A percentile compares a stretch with the other conserved stretches of the same genome.
Conservation (phyloP, 2,113 vertebrate species). For the Irena cyanogastra region DNA sequence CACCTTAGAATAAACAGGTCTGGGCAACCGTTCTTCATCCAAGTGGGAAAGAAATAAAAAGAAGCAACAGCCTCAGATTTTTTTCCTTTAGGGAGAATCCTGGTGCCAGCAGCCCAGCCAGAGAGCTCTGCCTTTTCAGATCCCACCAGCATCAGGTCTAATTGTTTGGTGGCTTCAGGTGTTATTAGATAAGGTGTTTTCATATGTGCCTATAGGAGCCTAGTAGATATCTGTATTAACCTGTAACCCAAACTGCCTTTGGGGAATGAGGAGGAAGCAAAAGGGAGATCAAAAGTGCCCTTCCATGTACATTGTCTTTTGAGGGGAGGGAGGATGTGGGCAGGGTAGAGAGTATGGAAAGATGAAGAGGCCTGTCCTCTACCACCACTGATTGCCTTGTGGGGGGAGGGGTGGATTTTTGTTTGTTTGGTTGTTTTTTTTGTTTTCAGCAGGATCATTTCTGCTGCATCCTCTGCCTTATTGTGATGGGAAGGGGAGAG, state of each 20-base stretch:
- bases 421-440: background rate
- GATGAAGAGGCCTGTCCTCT: background rate
- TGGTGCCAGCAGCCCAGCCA: background rate
- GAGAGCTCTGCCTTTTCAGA: background rate
- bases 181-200: background rate
- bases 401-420: accelerated
- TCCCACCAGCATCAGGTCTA: background rate
- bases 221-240: background rate
- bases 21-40: background rate
- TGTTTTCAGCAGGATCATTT: background rate
- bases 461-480: background rate
- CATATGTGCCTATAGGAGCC: background rate
- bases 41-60: background rate
- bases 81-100: background rate
- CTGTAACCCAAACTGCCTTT: background rate
- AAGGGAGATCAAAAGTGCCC: background rate
- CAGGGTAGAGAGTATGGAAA: background rate
- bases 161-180: background rate
- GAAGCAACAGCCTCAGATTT: accelerated
- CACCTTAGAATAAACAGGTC: background rate
- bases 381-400: background rate
- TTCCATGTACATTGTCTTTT: background rate
- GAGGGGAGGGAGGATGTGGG: background rate
- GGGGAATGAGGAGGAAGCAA: background rate
- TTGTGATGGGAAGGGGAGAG: background rate